These are phyloP conservation scores for Lobophora halterata DNA, from an alignment of 2,888 invertebrate species.

Conservation along the genomic window DNA sequence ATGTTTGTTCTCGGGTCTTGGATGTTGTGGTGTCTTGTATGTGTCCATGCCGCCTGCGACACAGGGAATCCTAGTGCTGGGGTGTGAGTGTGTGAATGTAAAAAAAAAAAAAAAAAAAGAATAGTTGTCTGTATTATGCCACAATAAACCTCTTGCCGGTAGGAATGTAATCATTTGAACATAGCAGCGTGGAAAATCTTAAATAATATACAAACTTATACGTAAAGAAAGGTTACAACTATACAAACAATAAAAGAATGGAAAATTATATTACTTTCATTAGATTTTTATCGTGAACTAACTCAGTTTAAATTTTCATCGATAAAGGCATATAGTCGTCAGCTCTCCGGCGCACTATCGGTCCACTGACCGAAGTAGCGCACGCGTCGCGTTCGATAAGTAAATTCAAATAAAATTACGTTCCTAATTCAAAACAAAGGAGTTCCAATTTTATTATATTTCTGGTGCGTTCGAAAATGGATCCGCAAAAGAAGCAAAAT, in stretches of 20 bases:
- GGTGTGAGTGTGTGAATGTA: too few species aligned
- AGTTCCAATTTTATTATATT: constrained; percentile 20
- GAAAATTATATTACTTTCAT: constrained; percentile 16
- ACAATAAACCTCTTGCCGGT: too few species aligned
- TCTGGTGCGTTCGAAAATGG: constrained; percentile 50
- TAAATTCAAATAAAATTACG: constrained; percentile 29
- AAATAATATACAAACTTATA: too few species aligned
- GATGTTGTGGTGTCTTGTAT: too few species aligned
- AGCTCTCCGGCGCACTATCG: constrained; percentile 53
- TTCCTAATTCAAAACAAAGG: constrained; percentile 25
- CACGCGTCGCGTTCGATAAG: constrained; percentile 42
- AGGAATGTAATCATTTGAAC: too few species aligned
- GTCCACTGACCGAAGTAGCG: constrained; percentile 43
- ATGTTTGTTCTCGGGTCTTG: too few species aligned
- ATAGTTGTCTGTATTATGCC: too few species aligned
- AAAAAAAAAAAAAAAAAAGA: too few species aligned
- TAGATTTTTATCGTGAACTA: constrained; percentile 25
- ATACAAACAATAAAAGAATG: neutral
- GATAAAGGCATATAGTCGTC: constrained; percentile 61
- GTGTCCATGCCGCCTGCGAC: too few species aligned
- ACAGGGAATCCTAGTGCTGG: too few species aligned
- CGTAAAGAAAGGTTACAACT: neutral
- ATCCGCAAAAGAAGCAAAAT: constrained; percentile 60
- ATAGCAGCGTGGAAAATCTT: too few species aligned
- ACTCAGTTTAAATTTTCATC: constrained; percentile 46